phyloP scores from a whole-genome alignment of 2,797 vertebrate genomes.

The Danio kyathit region DNA sequence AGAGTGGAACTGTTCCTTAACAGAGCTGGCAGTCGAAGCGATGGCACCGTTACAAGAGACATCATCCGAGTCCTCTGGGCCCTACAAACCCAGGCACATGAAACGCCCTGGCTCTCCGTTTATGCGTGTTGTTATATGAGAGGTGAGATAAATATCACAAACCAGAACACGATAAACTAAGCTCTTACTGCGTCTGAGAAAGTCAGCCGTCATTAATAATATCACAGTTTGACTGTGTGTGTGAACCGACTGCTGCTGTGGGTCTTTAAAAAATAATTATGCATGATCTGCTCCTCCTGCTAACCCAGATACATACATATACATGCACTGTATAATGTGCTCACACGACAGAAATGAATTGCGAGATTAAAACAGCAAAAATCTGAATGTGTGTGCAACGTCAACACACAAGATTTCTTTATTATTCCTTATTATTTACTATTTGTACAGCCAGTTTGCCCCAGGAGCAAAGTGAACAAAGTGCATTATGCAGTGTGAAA shows the following conservation, averaged over 20 bases:
- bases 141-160: slow-evolving; percentile 18
- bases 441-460: background rate
- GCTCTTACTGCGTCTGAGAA: background rate
- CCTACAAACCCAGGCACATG: slow-evolving; percentile 2
- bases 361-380: too few relatives aligned
- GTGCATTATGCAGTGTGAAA: background rate
- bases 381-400: too few relatives aligned
- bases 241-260: background rate
- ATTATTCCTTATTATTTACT: background rate
- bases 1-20: slow-evolving; percentile 35
- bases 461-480: background rate
- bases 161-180: slow-evolving; percentile 16
- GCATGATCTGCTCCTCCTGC: slow-evolving; percentile 50
- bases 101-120: slow-evolving; percentile 20
- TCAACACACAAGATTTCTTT: background rate
- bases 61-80: slow-evolving; percentile 19
- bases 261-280: slow-evolving; percentile 32
- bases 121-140: slow-evolving; percentile 25
- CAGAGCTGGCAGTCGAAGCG: slow-evolving; percentile 17
- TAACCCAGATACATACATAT: slow-evolving; percentile 74
- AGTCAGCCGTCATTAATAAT: background rate
- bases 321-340: slow-evolving; percentile 51
- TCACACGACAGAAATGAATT: too few relatives aligned
- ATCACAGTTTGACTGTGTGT: background rate
- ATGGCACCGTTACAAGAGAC: slow-evolving; percentile 37